Conservation (phyloP, 2,888 invertebrate genomes). For the Hydraecia micacea region DNA sequence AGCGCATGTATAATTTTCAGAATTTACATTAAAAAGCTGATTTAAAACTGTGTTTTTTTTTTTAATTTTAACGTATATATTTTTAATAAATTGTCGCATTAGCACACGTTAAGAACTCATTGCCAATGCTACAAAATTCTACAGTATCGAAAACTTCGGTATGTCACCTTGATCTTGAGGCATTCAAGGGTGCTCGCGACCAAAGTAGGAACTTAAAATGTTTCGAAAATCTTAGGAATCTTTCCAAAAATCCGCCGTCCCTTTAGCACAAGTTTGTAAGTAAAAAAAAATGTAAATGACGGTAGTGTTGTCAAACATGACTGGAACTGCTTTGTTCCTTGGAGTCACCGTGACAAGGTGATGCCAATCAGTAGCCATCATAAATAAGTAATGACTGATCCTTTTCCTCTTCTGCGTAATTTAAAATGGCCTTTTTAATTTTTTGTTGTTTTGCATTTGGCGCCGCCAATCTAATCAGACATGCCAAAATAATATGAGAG, state of each 20-base stretch:
- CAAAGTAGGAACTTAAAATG: conserved; percentile 4
- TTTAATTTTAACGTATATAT: too few relatives aligned
- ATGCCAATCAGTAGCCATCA: conserved; percentile 30
- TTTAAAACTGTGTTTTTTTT: too few relatives aligned
- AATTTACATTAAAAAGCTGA: too few relatives aligned
- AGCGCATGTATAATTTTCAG: too few relatives aligned
- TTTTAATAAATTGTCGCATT: too few relatives aligned
- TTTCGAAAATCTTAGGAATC: conserved; percentile 9
- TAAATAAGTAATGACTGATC: conserved; percentile 23
- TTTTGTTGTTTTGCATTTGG: conserved; percentile 9
- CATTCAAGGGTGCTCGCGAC: background rate
- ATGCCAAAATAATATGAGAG: conserved; percentile 22
- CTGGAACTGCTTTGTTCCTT: background rate
- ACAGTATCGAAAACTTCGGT: background rate
- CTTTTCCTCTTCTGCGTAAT: conserved; percentile 15
- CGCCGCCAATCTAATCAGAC: conserved; percentile 9
- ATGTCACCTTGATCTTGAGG: conserved; percentile 6
- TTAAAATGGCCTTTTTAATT: conserved; percentile 3
- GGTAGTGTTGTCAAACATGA: background rate
- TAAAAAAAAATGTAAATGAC: background rate
- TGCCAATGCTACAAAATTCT: background rate
- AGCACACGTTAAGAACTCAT: background rate
- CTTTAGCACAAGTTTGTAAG: background rate
- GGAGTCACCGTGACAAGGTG: conserved; percentile 12
- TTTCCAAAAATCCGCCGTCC: conserved; percentile 5